These are phyloP conservation scores for Musca domestica DNA, from an alignment of 1,140 invertebrate species.

Conservation along the genomic window DNA sequence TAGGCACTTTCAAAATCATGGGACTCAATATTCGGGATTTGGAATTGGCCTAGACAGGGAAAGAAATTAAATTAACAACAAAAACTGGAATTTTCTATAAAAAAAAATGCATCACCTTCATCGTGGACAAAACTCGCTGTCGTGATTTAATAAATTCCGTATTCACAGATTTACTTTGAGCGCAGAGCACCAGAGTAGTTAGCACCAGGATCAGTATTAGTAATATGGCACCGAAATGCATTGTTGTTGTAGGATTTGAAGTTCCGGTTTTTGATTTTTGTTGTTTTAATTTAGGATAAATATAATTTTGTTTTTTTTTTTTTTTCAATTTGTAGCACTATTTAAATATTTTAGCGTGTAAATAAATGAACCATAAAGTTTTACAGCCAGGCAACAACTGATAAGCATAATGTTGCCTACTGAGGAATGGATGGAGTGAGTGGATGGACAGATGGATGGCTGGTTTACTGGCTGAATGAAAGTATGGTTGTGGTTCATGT, in stretches of 20 bases:
- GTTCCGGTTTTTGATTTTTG: no score
- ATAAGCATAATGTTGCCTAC: background rate
- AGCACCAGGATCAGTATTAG: background rate
- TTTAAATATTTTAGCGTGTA: background rate
- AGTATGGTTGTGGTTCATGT: no score
- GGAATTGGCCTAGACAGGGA: background rate
- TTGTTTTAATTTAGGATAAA: background rate
- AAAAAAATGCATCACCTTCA: background rate
- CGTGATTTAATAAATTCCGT: slow-evolving; percentile 1
- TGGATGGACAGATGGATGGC: no score
- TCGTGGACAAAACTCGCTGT: background rate
- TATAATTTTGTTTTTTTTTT: background rate
- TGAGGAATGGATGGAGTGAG: no score
- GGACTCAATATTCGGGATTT: slow-evolving; percentile 7
- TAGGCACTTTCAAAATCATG: slow-evolving; percentile 12
- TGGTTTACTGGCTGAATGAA: no score
- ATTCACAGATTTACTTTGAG: background rate
- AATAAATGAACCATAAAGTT: slow-evolving; percentile 18
- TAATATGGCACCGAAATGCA: background rate
- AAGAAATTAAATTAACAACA: background rate
- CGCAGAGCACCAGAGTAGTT: background rate
- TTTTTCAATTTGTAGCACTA: background rate
- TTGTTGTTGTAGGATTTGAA: no score
- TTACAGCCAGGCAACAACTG: slow-evolving; percentile 4
- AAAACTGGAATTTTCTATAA: background rate